phyloP scores from a whole-genome alignment of 2,888 invertebrate species.

The Agrotis puta region DNA sequence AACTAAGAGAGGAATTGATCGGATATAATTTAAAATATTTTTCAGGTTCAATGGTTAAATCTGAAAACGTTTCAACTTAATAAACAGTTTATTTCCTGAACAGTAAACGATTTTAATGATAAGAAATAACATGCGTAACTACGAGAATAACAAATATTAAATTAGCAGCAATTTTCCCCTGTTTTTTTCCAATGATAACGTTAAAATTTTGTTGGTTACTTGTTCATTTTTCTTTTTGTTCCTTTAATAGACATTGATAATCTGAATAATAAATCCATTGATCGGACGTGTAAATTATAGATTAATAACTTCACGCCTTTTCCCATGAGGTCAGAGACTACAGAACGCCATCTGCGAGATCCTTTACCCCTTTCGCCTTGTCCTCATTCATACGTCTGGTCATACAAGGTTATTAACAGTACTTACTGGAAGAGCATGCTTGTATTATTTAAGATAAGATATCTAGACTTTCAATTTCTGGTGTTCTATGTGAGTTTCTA shows the following conservation, averaged over 20 bases:
- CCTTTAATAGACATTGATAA: too few relatives aligned
- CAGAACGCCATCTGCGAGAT: too few relatives aligned
- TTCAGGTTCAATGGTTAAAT: conserved; percentile 34
- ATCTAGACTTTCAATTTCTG: too few relatives aligned
- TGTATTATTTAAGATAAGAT: too few relatives aligned
- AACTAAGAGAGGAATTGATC: neutral
- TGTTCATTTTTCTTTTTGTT: neutral
- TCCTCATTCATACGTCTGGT: too few relatives aligned
- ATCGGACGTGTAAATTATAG: too few relatives aligned
- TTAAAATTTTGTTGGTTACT: conserved; percentile 12
- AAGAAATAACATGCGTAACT: conserved; percentile 14
- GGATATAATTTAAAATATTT: conserved; percentile 1
- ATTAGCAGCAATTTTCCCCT: conserved; percentile 10
- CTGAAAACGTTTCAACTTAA: conserved; percentile 10
- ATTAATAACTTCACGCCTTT: too few relatives aligned
- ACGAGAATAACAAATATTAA: neutral
- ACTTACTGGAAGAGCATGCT: too few relatives aligned
- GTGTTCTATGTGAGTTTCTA: too few relatives aligned
- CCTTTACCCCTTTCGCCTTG: too few relatives aligned
- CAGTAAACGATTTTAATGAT: conserved; percentile 19
- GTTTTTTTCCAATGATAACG: conserved; percentile 33
- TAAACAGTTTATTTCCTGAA: conserved; percentile 25
- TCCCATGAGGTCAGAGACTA: too few relatives aligned
- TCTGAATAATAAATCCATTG: neutral
- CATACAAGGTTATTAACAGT: too few relatives aligned